These are phyloP conservation scores for Tenthredo amoena DNA, from an alignment of 2,888 invertebrate species.

Conservation along the genomic window DNA sequence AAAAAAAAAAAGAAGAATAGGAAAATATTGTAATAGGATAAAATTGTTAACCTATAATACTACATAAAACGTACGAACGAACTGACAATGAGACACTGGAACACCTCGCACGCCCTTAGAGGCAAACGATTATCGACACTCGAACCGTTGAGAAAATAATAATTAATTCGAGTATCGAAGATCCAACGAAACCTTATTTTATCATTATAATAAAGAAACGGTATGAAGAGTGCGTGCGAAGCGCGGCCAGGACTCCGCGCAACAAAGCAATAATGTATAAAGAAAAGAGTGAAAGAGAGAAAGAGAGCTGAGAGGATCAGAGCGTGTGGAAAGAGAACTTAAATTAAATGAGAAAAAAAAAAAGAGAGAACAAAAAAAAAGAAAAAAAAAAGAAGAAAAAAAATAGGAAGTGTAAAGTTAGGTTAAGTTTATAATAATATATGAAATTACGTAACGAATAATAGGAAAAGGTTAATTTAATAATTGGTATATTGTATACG, in stretches of 20 bases:
- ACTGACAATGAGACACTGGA: conserved; percentile 42
- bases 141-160: background rate
- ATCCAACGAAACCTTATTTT: conserved; percentile 27
- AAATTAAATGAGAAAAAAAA: conserved; percentile 32
- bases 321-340: conserved; percentile 29
- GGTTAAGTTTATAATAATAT: conserved; percentile 24
- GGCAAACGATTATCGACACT: conserved; percentile 33
- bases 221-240: conserved; percentile 31
- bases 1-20: background rate
- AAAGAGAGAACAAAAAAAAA: background rate
- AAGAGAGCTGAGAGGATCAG: conserved; percentile 41
- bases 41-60: conserved; percentile 44
- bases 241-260: conserved; percentile 37
- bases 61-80: conserved; percentile 15
- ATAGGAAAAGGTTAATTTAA: background rate
- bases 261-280: conserved; percentile 76
- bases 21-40: conserved; percentile 41
- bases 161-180: conserved; percentile 27
- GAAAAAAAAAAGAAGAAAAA: background rate
- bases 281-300: conserved; percentile 59
- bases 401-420: conserved; percentile 14
- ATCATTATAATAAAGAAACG: background rate
- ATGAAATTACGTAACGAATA: background rate
- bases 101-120: conserved; percentile 42
- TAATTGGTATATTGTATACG: conserved; percentile 25